A percentile compares a stretch with the other conserved stretches of the same genome.
Evolutionary conservation across 2,888 invertebrate species (phyloP).

Genomic region (Herminia tarsipennalis): DNA sequence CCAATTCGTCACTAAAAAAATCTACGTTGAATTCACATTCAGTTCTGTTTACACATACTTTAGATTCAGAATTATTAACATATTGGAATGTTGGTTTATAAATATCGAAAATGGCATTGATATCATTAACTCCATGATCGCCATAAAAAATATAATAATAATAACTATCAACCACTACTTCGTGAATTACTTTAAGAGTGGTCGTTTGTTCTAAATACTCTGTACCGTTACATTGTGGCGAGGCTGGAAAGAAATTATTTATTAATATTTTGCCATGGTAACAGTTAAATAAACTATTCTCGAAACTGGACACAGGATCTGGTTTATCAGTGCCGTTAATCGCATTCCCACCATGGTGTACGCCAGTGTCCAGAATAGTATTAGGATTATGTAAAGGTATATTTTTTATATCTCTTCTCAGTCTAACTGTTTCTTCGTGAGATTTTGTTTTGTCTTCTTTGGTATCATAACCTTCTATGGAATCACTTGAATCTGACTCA

Average conservation of each 20-base stretch:
- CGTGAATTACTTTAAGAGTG: conserved; percentile 88
- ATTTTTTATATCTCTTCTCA: conserved; percentile 63
- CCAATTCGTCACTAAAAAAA: conserved; percentile 91
- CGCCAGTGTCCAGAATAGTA: conserved; percentile 89
- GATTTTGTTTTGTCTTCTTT: conserved; percentile 13
- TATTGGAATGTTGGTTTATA: conserved; percentile 94
- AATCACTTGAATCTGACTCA: conserved; percentile 3
- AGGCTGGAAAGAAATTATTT: conserved; percentile 89
- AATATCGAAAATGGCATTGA: conserved; percentile 94
- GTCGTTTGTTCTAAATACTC: conserved; percentile 89
- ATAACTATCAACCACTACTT: conserved; percentile 91
- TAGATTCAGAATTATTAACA: conserved; percentile 87
- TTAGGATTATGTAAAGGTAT: conserved; percentile 74
- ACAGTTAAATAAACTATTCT: conserved; percentile 90
- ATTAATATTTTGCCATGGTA: conserved; percentile 91
- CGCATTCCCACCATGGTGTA: conserved; percentile 91
- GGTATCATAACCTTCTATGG: conserved; percentile 7
- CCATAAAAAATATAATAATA: conserved; percentile 96
- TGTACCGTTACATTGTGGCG: conserved; percentile 88
- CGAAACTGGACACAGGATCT: conserved; percentile 93
- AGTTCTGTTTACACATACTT: conserved; percentile 91
- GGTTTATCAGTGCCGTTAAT: conserved; percentile 82
- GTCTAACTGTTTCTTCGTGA: conserved; percentile 36
- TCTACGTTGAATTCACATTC: conserved; percentile 90
- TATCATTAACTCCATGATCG: conserved; percentile 93